Percentiles rank a stretch among this genome's conserved stretches.
These are phyloP conservation scores for Pipistrellus pygmaeus DNA, from an alignment of 2,797 vertebrate species.

Conservation along the genomic window DNA sequence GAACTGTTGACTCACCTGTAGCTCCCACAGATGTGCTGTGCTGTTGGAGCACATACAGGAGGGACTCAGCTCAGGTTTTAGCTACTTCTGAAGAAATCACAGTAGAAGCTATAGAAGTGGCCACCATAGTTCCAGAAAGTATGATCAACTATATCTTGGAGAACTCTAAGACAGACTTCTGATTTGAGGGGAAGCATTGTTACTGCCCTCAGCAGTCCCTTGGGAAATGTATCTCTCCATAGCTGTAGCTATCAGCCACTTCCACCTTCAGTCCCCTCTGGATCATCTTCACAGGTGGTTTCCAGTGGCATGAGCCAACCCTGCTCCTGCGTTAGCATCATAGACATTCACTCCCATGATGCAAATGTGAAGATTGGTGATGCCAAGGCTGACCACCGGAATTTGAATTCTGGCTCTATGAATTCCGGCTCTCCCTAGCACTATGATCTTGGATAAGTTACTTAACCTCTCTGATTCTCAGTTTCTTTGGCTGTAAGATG, in stretches of 20 bases:
- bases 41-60: too few species aligned
- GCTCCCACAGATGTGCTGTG: not conserved
- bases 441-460: not conserved
- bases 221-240: not conserved
- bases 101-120: not conserved
- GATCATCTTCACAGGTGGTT: not conserved
- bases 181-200: not conserved
- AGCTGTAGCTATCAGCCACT: not conserved
- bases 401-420: not conserved
- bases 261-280: not conserved
- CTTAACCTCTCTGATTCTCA: not conserved
- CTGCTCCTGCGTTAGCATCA: too few species aligned
- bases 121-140: not conserved
- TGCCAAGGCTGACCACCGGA: not conserved
- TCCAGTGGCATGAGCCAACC: not conserved
- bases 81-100: not conserved
- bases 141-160: not conserved
- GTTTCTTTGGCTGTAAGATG: not conserved
- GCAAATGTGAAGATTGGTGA: not conserved
- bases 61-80: not conserved
- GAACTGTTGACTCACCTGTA: not conserved
- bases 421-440: not conserved
- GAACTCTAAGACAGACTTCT: slow-evolving; percentile 5
- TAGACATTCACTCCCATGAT: too few species aligned
- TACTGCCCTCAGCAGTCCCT: not conserved